Base-by-base conservation (phyloP, 2,113 vertebrate genomes). In the Chauna torquata region DNA sequence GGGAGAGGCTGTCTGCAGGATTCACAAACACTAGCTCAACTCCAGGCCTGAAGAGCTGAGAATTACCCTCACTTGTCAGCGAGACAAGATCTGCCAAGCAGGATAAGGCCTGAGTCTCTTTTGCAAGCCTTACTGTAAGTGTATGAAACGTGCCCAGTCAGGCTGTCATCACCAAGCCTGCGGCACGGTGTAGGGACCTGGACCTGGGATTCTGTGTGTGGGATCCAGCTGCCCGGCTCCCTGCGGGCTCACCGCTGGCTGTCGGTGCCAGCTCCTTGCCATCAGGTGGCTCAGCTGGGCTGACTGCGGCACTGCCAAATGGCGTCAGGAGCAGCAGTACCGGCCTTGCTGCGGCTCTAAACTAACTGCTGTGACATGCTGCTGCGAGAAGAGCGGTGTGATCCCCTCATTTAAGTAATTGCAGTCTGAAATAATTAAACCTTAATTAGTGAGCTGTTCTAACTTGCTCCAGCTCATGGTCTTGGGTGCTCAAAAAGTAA, bases 211-310 rank as follows among this genome's bases (percentile, higher is more conserved):
- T 70, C 61, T 49, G n/a, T 27, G 55, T 16, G 24, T 6, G 30
- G 23, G 36, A 45, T 54, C 18, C 34, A 13, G 40, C 23, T 64
- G 52, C 47, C 65, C 30, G 30, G 27, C 15, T 83, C 16, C 34
- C 27, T 71, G 18, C 36, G 27, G 18, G 57, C 32, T 45, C 0
- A 0, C n/a, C 49, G 40, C 45, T 81, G 34, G 11, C 44, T 58
- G 30, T 34, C 34, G 75, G 58, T 45, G n/a, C 18, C 30, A 55
- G n/a, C 36, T 34, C 12, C 15, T 20, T 38, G 25, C 59, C 36
- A 32, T 4, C 0, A 2, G 40, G 34, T 2, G 0, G 11, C 32
- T 78, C 45, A 2, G 2, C 62, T 71, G 36, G 34, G 17, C 16
- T 12, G 4, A 4, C 38, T n/a, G 77, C 32, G n/a, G 47, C 1